Conservation (phyloP, 1,140 invertebrate genomes). For the Hypothenemus hampei region DNA sequence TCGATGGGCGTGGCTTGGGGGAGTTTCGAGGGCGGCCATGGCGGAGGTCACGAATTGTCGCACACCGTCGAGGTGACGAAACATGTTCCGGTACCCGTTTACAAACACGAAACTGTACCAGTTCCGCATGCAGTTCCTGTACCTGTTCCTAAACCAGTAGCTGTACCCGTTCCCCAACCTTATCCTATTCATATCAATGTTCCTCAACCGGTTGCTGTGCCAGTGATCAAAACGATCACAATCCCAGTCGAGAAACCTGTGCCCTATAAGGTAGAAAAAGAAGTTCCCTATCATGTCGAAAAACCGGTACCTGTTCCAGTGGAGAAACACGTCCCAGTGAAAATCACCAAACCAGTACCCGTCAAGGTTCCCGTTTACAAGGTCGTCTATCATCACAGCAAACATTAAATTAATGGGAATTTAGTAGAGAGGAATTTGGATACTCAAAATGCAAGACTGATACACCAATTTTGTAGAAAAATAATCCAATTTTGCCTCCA, state of each 20-base stretch:
- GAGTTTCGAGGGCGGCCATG: slow-evolving; percentile 36
- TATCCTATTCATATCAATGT: slow-evolving; percentile 70
- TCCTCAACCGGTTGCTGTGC: slow-evolving; percentile 63
- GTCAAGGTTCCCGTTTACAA: slow-evolving; percentile 72
- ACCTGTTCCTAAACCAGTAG: slow-evolving; percentile 63
- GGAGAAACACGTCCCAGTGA: slow-evolving; percentile 66
- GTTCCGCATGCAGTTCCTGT: slow-evolving; percentile 62
- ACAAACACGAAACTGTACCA: slow-evolving; percentile 64
- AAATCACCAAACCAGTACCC: slow-evolving; percentile 66
- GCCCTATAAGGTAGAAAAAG: slow-evolving; percentile 67
- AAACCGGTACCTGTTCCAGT: slow-evolving; percentile 66
- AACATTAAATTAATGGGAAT: slow-evolving; percentile 27
- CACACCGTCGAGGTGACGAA: slow-evolving; percentile 64
- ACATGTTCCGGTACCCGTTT: slow-evolving; percentile 61
- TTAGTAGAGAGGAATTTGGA: no score
- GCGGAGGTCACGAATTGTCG: slow-evolving; percentile 46
- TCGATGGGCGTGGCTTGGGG: slow-evolving; percentile 32
- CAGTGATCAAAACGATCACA: slow-evolving; percentile 65
- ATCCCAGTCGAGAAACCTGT: slow-evolving; percentile 67
- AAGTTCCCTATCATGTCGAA: slow-evolving; percentile 66
- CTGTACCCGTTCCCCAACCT: slow-evolving; percentile 62
- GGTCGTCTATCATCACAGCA: slow-evolving; percentile 51
- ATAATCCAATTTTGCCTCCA: no score
- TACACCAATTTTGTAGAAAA: no score
- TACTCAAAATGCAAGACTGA: slow-evolving; percentile 36